phyloP scores from a whole-genome alignment of 1,140 invertebrate genomes.

The Leptonema lineaticorne region DNA sequence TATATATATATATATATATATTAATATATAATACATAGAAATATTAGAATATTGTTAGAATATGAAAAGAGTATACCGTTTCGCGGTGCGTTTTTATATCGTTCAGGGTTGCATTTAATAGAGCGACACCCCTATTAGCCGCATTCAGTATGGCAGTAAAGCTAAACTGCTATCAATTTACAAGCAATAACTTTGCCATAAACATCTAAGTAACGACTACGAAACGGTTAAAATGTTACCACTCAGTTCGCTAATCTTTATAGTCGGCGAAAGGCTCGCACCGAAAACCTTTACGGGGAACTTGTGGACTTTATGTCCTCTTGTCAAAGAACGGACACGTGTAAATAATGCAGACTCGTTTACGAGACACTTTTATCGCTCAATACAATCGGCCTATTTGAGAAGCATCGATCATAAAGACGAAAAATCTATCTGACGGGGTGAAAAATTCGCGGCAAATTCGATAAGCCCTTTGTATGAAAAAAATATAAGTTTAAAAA shows the following conservation, averaged over 20 bases:
- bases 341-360: conserved; percentile 26
- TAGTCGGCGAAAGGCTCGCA: conserved; percentile 23
- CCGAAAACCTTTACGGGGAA: conserved; percentile 11
- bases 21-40: too few relatives aligned
- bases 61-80: too few relatives aligned
- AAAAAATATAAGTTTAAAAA: too few relatives aligned
- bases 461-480: too few relatives aligned
- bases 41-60: too few relatives aligned
- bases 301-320: conserved; percentile 24
- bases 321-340: conserved; percentile 30
- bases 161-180: conserved; percentile 42
- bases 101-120: conserved; percentile 6
- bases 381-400: conserved; percentile 18
- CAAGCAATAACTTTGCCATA: conserved; percentile 40
- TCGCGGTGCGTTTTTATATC: conserved; percentile 22
- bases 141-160: conserved; percentile 28
- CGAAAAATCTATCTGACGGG: not conserved
- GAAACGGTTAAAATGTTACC: conserved; percentile 37
- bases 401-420: not conserved
- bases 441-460: too few relatives aligned
- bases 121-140: conserved; percentile 36
- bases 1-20: too few relatives aligned
- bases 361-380: conserved; percentile 21
- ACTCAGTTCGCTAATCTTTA: conserved; percentile 40
- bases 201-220: conserved; percentile 36